Percentiles rank a stretch among this genome's conserved stretches.
phyloP scores from a whole-genome alignment of 2,888 invertebrate species.

The Serripes groenlandicus region DNA sequence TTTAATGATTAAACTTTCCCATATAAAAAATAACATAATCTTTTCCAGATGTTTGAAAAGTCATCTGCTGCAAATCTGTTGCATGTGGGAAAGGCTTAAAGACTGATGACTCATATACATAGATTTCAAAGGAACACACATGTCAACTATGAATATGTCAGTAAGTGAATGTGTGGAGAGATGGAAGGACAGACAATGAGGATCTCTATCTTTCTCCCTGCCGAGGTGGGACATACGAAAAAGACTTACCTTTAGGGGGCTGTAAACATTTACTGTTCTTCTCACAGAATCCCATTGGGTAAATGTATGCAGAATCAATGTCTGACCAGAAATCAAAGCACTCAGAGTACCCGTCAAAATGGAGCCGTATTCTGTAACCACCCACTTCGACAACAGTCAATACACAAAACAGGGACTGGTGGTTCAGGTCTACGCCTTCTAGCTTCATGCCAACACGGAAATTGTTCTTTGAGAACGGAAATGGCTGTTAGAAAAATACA shows the following conservation, averaged over 20 bases:
- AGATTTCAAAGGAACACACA: too few species aligned
- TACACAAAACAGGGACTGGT: constrained; percentile 95
- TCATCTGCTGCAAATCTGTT: too few species aligned
- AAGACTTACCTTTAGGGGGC: constrained; percentile 90
- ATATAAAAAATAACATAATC: too few species aligned
- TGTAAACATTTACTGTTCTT: constrained; percentile 92
- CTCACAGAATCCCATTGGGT: constrained; percentile 97
- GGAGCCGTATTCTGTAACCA: constrained; percentile 94
- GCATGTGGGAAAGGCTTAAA: too few species aligned
- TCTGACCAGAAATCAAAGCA: constrained; percentile 97
- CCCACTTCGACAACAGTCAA: constrained; percentile 92
- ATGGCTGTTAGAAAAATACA: constrained; percentile 87
- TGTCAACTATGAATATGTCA: too few species aligned
- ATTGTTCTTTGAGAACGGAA: constrained; percentile 92
- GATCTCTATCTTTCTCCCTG: too few species aligned
- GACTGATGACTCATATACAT: too few species aligned
- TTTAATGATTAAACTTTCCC: too few species aligned
- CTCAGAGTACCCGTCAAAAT: constrained; percentile 96
- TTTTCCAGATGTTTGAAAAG: too few species aligned
- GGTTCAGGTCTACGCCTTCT: constrained; percentile 97
- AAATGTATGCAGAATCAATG: constrained; percentile 95
- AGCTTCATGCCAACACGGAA: constrained; percentile 93
- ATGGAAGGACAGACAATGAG: too few species aligned
- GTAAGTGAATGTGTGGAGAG: too few species aligned
- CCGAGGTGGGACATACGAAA: too few species aligned